Evolutionary conservation across 2,113 vertebrate species (phyloP).

Genomic region (Semnopithecus entellus): DNA sequence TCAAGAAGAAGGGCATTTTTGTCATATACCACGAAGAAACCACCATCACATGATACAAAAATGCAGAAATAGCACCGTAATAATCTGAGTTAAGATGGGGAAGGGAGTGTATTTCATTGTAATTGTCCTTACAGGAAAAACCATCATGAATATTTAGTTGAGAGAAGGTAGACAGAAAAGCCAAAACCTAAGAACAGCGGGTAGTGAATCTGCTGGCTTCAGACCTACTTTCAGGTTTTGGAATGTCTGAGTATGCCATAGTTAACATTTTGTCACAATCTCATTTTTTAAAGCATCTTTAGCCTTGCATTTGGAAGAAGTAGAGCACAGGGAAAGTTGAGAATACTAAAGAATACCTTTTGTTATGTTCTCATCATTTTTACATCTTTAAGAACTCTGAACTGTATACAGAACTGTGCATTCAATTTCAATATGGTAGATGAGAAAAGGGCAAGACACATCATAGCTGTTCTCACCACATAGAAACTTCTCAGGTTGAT

Average conservation of each 20-base stretch:
- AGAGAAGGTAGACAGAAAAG: background rate
- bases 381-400: constrained; percentile 37
- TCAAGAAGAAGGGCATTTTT: constrained; percentile 36
- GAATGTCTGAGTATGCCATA: background rate
- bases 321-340: background rate
- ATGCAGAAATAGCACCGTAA: constrained; percentile 4
- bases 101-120: background rate
- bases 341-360: constrained; percentile 11
- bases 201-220: background rate
- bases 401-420: constrained; percentile 2
- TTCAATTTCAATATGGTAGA: background rate
- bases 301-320: background rate
- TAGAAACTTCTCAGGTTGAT: background rate
- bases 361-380: constrained; percentile 27
- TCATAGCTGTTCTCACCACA: constrained; percentile 2
- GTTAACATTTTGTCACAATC: constrained; percentile 36
- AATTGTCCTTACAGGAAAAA: background rate
- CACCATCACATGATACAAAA: constrained; percentile 12
- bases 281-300: background rate
- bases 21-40: background rate
- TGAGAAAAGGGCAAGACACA: constrained; percentile 24
- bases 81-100: background rate
- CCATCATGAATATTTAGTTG: background rate
- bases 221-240: constrained; percentile 17
- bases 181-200: background rate